These are phyloP conservation scores for Rhizomys pruinosus DNA, from an alignment of 2,113 vertebrate genomes.

Conservation along the genomic window DNA sequence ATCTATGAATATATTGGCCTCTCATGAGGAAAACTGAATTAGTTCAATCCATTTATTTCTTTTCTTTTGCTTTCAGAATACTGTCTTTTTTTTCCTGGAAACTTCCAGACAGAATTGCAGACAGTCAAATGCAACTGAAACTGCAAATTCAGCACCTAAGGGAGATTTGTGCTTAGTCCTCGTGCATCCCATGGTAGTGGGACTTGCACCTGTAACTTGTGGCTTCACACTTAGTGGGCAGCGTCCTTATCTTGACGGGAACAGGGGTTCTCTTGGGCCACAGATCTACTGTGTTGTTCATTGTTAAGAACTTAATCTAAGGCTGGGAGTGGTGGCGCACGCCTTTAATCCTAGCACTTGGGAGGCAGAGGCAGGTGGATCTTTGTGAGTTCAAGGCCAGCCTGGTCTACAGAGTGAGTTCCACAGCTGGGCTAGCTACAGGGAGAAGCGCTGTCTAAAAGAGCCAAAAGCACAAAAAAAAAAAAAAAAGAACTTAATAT, in stretches of 20 bases:
- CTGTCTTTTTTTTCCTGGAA: background rate
- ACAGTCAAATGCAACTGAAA: background rate
- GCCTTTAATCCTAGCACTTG: too few species aligned
- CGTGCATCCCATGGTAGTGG: background rate
- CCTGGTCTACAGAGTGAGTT: too few species aligned
- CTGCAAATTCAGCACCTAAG: background rate
- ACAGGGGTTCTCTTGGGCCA: background rate
- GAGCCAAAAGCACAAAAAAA: too few species aligned
- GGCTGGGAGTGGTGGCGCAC: too few species aligned
- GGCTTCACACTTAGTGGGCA: background rate
- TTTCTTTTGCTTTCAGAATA: background rate
- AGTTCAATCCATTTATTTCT: background rate
- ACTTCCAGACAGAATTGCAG: background rate
- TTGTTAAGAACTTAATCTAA: background rate
- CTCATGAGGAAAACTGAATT: background rate
- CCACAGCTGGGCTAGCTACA: too few species aligned
- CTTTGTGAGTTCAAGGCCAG: too few species aligned
- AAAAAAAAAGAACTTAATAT: background rate
- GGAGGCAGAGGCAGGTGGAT: too few species aligned
- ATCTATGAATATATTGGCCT: background rate
- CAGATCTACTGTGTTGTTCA: background rate
- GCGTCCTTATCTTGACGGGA: background rate
- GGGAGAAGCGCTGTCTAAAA: too few species aligned
- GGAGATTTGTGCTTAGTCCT: background rate
- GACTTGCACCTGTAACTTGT: background rate